These are phyloP conservation scores for Drosophila baimaii DNA, from an alignment of 1,140 invertebrate genomes.

Conservation along the genomic window DNA sequence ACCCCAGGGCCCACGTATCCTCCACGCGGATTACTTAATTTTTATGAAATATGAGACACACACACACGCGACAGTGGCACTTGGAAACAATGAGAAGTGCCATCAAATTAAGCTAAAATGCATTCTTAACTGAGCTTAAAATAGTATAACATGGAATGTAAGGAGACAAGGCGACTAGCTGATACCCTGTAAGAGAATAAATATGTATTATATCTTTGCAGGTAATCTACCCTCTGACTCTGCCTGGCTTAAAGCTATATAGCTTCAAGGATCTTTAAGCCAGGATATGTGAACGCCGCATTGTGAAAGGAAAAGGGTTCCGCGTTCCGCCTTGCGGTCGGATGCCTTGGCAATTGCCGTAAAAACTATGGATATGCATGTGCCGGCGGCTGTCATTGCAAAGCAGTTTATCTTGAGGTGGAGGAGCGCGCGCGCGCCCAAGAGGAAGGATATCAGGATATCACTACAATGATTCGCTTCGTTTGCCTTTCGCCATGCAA, in stretches of 20 bases:
- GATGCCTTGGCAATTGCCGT: constrained; percentile 6
- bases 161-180: background rate
- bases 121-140: constrained; percentile 43
- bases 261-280: too few relatives aligned
- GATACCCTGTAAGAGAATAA: constrained; percentile 12
- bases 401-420: constrained; percentile 69
- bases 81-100: constrained; percentile 53
- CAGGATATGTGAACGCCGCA: too few relatives aligned
- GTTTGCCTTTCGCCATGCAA: constrained; percentile 40
- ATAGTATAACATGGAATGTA: constrained; percentile 5
- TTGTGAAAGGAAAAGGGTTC: too few relatives aligned
- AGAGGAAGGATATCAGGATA: constrained; percentile 44
- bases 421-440: constrained; percentile 6
- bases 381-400: constrained; percentile 49
- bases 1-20: background rate
- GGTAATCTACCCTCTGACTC: too few relatives aligned
- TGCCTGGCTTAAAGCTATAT: too few relatives aligned
- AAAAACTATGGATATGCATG: constrained; percentile 50
- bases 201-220: too few relatives aligned
- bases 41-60: constrained; percentile 76
- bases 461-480: constrained; percentile 60
- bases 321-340: too few relatives aligned
- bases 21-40: constrained; percentile 71
- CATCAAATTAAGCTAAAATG: constrained; percentile 58
- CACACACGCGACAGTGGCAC: constrained; percentile 36